phyloP scores from a whole-genome alignment of 2,797 vertebrate species.

The Denticeps clupeoides region DNA sequence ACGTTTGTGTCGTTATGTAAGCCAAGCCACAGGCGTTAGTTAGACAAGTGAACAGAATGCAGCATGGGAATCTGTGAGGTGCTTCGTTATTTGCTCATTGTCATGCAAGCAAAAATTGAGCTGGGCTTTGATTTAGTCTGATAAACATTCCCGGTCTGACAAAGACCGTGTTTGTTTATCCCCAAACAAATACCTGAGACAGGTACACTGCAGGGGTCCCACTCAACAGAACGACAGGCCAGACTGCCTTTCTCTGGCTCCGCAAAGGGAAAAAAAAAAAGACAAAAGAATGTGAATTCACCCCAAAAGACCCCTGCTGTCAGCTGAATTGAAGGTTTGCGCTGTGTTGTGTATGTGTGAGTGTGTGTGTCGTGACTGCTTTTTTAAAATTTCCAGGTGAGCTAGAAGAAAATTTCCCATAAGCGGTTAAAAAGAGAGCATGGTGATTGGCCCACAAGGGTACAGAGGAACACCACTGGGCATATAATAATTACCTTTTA shows the following conservation, averaged over 20 bases:
- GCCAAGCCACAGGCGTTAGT: slow-evolving; percentile 9
- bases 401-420: neutral
- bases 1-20: neutral
- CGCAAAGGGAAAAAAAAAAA: slow-evolving; percentile 11
- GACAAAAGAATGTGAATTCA: too few relatives aligned
- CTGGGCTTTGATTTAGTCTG: slow-evolving; percentile 31
- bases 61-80: slow-evolving; percentile 13
- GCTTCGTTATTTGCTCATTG: slow-evolving; percentile 19
- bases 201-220: slow-evolving; percentile 26
- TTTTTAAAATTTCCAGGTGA: slow-evolving; percentile 1
- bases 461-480: neutral
- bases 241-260: slow-evolving; percentile 15
- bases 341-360: neutral
- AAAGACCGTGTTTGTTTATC: slow-evolving; percentile 38
- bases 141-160: slow-evolving; percentile 34
- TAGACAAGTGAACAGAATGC: slow-evolving; percentile 15
- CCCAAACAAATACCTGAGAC: slow-evolving; percentile 41
- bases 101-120: slow-evolving; percentile 21
- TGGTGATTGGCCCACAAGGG: slow-evolving; percentile 2
- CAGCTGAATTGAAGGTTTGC: too few relatives aligned
- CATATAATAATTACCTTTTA: neutral
- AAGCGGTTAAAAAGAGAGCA: neutral
- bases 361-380: neutral
- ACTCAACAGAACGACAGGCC: too few relatives aligned
- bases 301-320: too few relatives aligned